A percentile compares a stretch with the other conserved stretches of the same genome.
These are phyloP conservation scores for Conopomorpha cramerella DNA, from an alignment of 1,140 invertebrate genomes.

Conservation along the genomic window DNA sequence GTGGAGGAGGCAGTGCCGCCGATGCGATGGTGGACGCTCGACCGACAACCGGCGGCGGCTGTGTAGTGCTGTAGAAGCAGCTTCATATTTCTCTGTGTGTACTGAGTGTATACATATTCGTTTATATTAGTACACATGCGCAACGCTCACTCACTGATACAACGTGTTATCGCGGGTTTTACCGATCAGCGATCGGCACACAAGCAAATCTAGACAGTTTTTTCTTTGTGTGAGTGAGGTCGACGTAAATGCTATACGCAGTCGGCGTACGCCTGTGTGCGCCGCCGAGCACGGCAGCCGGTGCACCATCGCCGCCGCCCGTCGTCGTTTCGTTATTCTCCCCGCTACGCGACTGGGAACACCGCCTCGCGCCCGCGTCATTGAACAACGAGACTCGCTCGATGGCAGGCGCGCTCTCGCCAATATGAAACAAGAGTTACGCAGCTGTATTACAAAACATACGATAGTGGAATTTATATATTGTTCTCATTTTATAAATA, in stretches of 20 bases:
- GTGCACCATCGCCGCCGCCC: conserved; percentile 38
- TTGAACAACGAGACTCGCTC: conserved; percentile 58
- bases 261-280: conserved; percentile 21
- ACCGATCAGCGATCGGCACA: too few relatives aligned
- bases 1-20: too few relatives aligned
- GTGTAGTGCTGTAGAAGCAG: too few relatives aligned
- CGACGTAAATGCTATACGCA: conserved; percentile 20
- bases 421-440: conserved; percentile 56
- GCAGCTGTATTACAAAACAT: conserved; percentile 48
- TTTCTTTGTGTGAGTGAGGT: conserved; percentile 20
- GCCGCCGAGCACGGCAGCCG: conserved; percentile 49
- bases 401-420: conserved; percentile 53
- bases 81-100: too few relatives aligned
- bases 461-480: conserved; percentile 56
- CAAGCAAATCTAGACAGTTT: conserved; percentile 42
- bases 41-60: too few relatives aligned
- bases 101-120: conserved; percentile 32
- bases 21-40: too few relatives aligned
- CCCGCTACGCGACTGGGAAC: conserved; percentile 53
- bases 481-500: conserved; percentile 54
- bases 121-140: conserved; percentile 20
- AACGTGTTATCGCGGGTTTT: conserved; percentile 25
- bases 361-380: conserved; percentile 53
- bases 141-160: conserved; percentile 17
- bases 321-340: conserved; percentile 28